Evolutionary conservation across 2,113 vertebrate genomes (phyloP).

Genomic region (Ptilorrhoa leucosticta): DNA sequence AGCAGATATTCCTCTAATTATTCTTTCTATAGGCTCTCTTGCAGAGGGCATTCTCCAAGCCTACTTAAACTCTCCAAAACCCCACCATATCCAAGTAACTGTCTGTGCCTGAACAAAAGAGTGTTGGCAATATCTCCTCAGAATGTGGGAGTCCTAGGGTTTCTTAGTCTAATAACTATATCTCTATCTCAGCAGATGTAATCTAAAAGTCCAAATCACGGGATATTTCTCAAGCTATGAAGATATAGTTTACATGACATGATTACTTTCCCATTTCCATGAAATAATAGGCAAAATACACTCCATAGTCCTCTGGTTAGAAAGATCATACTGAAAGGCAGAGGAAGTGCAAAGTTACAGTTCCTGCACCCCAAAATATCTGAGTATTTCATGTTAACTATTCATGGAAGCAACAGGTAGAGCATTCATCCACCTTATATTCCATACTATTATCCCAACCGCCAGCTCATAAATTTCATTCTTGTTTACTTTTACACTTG

Average conservation of each 20-base stretch:
- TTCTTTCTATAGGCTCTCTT: background rate
- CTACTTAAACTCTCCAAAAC: background rate
- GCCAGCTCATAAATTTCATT: background rate
- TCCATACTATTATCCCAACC: background rate
- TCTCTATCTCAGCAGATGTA: background rate
- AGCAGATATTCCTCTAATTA: background rate
- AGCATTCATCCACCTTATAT: background rate
- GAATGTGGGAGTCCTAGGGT: background rate
- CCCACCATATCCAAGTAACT: background rate
- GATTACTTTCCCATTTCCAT: background rate
- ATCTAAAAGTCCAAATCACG: background rate
- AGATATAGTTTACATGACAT: background rate
- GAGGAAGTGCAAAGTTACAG: background rate
- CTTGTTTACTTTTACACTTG: background rate
- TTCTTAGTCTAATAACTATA: background rate
- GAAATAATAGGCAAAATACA: background rate
- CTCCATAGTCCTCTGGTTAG: background rate
- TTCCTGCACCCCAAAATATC: background rate
- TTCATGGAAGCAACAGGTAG: background rate
- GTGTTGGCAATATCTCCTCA: background rate
- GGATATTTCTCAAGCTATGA: background rate
- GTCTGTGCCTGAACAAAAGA: background rate
- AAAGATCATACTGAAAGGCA: background rate
- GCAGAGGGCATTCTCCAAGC: background rate
- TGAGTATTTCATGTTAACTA: background rate